Evolutionary conservation across 1,140 invertebrate genomes (phyloP).

Genomic region (Marisa cornuarietis): DNA sequence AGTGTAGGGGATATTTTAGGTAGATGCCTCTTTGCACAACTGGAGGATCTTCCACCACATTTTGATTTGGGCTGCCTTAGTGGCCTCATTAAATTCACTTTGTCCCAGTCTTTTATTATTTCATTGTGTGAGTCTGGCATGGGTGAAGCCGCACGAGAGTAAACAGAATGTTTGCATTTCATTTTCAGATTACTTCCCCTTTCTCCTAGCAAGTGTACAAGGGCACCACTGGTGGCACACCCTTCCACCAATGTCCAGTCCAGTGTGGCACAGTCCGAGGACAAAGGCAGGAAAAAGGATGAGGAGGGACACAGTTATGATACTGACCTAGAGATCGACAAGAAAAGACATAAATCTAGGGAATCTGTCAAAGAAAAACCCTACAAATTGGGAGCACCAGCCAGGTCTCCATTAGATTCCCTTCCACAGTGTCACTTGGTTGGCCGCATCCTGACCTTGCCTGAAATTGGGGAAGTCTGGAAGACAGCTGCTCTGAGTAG

Average conservation of each 20-base stretch:
- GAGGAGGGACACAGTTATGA: too few relatives aligned
- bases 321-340: neutral
- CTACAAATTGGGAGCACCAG: neutral
- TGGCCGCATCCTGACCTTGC: conserved; percentile 49
- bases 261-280: too few relatives aligned
- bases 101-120: neutral
- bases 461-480: conserved; percentile 60
- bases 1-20: too few relatives aligned
- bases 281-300: too few relatives aligned
- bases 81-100: too few relatives aligned
- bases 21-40: too few relatives aligned
- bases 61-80: too few relatives aligned
- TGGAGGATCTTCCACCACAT: too few relatives aligned
- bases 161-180: conserved; percentile 4
- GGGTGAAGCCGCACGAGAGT: neutral
- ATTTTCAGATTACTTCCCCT: conserved; percentile 35
- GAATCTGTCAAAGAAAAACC: neutral
- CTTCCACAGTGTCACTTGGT: conserved; percentile 59
- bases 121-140: neutral
- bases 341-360: conserved; percentile 27
- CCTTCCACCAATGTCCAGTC: too few relatives aligned
- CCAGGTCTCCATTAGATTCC: conserved; percentile 24
- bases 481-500: conserved; percentile 56
- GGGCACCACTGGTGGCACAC: conserved; percentile 31
- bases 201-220: conserved; percentile 34